These are phyloP conservation scores for Melopsittacus undulatus DNA, from an alignment of 2,797 vertebrate species.

Conservation along the genomic window DNA sequence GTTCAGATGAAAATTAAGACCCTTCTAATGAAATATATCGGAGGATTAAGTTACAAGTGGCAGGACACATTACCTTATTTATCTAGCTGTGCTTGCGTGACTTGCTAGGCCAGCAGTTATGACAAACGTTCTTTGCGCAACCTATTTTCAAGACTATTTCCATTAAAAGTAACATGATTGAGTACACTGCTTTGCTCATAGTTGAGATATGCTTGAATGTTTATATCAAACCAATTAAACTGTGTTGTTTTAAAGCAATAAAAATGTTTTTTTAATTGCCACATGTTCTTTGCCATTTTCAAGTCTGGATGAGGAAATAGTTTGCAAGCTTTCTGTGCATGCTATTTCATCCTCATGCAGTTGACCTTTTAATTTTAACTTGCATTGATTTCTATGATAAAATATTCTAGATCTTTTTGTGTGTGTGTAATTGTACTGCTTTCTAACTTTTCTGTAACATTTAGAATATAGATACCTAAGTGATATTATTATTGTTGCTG, in stretches of 20 bases:
- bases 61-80: conserved; percentile 64
- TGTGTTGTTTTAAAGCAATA: conserved; percentile 53
- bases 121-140: conserved; percentile 43
- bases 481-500: not conserved
- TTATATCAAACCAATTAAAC: conserved; percentile 51
- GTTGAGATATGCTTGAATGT: conserved; percentile 53
- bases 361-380: conserved; percentile 16
- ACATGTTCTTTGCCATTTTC: conserved; percentile 28
- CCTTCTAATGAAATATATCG: conserved; percentile 43
- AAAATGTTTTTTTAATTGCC: conserved; percentile 53
- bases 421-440: not conserved
- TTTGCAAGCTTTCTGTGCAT: not conserved
- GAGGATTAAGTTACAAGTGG: conserved; percentile 67
- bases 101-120: conserved; percentile 57
- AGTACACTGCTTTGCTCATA: conserved; percentile 34
- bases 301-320: not conserved
- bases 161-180: conserved; percentile 69
- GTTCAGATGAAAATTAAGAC: conserved; percentile 67
- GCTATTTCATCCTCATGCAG: not conserved
- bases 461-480: not conserved
- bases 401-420: not conserved
- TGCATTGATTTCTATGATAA: not conserved
- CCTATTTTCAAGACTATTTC: conserved; percentile 62
- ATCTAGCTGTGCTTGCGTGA: conserved; percentile 37
- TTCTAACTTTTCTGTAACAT: not conserved